Evolutionary conservation across 2,113 vertebrate species (phyloP), one percentile per base, ranked within the genome.

Genomic region (Syngnathus typhle): DNA sequence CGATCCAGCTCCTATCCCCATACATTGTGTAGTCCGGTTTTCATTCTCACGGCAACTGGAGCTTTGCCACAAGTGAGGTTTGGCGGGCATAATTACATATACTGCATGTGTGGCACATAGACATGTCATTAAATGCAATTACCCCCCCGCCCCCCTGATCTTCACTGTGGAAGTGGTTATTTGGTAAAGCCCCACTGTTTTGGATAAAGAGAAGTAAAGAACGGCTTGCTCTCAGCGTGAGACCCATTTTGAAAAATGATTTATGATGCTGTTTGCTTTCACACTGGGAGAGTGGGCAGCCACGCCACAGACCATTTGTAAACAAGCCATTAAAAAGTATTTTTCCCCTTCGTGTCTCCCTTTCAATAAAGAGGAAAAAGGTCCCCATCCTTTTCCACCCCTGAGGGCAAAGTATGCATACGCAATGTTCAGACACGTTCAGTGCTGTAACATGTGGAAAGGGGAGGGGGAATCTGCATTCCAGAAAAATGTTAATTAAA

Each of bases 351-450:
- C 21, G 12, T 23, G n/a, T 23, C 23, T 19, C 19, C 7, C 15
- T 21, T 9, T 5, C 21, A 52, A 55, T 11, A 56, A 54, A 54
- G 21, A 54, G 10, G 5, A 58, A 27, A 11, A 12, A 56, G 27
- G n/a, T 32, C 23, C 27, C 27, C 8, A 1, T 64, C 23, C 67
- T 73, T 39, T 73, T 64, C 47, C 56, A 73, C 58, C 36, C 61
- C 72, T 67, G 21, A 61, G 41, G 72, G 52, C 41, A 47, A 64
- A 70, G 51, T 70, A 74, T 70, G 54, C 51, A 58, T 60, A 60
- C 60, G 38, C 43, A 21, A 41, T 43, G 60, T 61, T 16, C 60
- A 39, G 43, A 41, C 60, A 61, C 21, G 60, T 61, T 21, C 19
- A 21, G 8, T 41, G 10, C n/a, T 41, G 11, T 41, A 39, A 60